phyloP scores from a whole-genome alignment of 1,140 invertebrate genomes.

The Drosophila busckii region DNA sequence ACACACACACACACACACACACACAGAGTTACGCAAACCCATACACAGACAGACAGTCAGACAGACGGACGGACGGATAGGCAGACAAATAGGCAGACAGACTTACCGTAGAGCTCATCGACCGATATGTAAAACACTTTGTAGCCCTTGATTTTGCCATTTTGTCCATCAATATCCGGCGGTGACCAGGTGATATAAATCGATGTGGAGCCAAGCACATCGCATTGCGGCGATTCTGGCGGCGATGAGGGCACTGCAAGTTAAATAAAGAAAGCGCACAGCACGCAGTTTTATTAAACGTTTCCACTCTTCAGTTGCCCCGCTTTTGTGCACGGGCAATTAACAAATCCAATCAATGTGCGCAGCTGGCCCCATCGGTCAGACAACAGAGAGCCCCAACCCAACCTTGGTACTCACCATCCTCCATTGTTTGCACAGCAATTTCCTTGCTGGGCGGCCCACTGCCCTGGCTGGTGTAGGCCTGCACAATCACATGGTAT shows the following conservation, averaged over 20 bases:
- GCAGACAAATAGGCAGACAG: not conserved
- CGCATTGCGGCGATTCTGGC: conserved; percentile 88
- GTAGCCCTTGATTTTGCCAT: conserved; percentile 93
- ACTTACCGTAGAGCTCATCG: conserved; percentile 85
- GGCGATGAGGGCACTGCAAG: conserved; percentile 86
- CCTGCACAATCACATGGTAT: conserved; percentile 94
- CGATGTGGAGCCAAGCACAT: conserved; percentile 88
- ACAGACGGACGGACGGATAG: not conserved
- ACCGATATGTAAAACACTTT: conserved; percentile 89
- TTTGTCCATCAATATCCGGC: conserved; percentile 88
- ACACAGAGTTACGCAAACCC: conserved; percentile 4
- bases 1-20: not conserved
- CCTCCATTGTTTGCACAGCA: conserved; percentile 90
- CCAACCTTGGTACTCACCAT: conserved; percentile 90
- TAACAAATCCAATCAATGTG: conserved; percentile 74
- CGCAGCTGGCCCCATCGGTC: conserved; percentile 8
- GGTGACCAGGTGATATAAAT: conserved; percentile 93
- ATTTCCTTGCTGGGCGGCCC: conserved; percentile 92
- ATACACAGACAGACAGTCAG: not conserved
- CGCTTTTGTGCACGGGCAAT: conserved; percentile 61
- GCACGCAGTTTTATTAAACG: conserved; percentile 50
- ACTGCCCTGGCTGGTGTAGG: conserved; percentile 93
- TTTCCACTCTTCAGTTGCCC: conserved; percentile 20
- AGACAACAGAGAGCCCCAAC: not conserved
- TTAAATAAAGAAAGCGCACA: not conserved